Base-by-base conservation (phyloP, 2,888 invertebrate species). In the Stictocephala bisonia region DNA sequence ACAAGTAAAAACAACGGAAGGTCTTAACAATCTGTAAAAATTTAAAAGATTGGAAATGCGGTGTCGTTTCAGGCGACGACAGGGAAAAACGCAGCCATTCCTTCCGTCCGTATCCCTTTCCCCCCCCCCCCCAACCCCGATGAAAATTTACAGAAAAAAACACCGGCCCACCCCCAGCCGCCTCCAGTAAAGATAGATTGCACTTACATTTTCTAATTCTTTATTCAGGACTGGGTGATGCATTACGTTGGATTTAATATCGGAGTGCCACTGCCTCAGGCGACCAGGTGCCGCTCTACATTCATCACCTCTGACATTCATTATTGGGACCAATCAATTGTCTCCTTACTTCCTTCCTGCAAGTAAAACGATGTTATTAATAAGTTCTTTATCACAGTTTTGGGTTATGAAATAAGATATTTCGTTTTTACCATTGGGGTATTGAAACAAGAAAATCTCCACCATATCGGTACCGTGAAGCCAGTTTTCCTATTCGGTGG, bases 11-110 rank as follows among this genome's bases (percentile, higher is more conserved):
- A 58, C 58, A 64, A 40, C 35, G 64, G 40, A 64, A 64, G 40
- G 64, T 64, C 64, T 64, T 64, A 64, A 64, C 64, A 64, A 64
- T 31, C 64, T 40, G 69, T 22, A 35, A n/a, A n/a, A 69, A 69
- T 69, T 69, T 69, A 69, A 50, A 51, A 69, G 18, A n/a, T 20
- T 64, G 64, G 22, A 20, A 20, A 40, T 40, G 64, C 64, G 64
- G 69, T 41, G 51, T 50, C 69, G 51, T 51, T n/a, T 50, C 51
- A 11, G 24, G 60, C 53, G 72, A 51, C 41, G 72, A 72, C 72
- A 68, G 67, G 72, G 67, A n/a, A 72, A 72, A 72, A 67, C 72
- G 53, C 40, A 67, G 67, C 72, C 53, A 72, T 72, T 67, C 72
- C 67, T 72, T 72, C 40, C 29, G 24, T 29, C 24, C 44, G 50